A percentile compares a stretch with the other conserved stretches of the same genome.
These are phyloP conservation scores for Rhagium mordax DNA, from an alignment of 2,888 invertebrate genomes.

Conservation along the genomic window DNA sequence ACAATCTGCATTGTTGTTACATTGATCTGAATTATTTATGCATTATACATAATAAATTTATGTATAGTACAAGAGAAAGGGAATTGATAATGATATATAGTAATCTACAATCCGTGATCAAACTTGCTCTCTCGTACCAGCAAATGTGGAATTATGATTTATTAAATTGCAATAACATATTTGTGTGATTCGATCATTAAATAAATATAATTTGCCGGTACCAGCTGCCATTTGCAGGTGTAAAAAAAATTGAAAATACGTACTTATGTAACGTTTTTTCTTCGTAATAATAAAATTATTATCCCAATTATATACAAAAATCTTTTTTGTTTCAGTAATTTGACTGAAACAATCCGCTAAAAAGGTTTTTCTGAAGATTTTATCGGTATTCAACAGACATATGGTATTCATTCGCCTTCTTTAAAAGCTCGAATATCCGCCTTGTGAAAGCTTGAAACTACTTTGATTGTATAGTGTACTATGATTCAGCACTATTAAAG, in stretches of 20 bases:
- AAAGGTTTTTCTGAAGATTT: slow-evolving; percentile 38
- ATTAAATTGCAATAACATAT: slow-evolving; percentile 35
- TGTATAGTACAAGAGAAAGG: slow-evolving; percentile 59
- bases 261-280: slow-evolving; percentile 17
- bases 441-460: slow-evolving; percentile 40
- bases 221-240: slow-evolving; percentile 39
- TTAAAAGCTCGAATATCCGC: slow-evolving; percentile 40
- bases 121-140: slow-evolving; percentile 5
- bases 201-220: slow-evolving; percentile 12
- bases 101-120: slow-evolving; percentile 61
- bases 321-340: slow-evolving; percentile 35
- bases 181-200: slow-evolving; percentile 35
- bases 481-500: slow-evolving; percentile 62
- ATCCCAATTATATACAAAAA: slow-evolving; percentile 24
- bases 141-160: slow-evolving; percentile 36
- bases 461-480: slow-evolving; percentile 52
- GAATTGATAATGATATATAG: slow-evolving; percentile 60
- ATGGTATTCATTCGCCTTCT: slow-evolving; percentile 36
- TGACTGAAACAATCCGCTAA: slow-evolving; percentile 39
- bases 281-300: slow-evolving; percentile 17
- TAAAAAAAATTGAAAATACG: slow-evolving; percentile 23
- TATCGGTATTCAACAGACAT: slow-evolving; percentile 35
- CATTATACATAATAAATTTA: slow-evolving; percentile 51
- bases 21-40: slow-evolving; percentile 51
- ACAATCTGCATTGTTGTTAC: slow-evolving; percentile 42